phyloP scores from a whole-genome alignment of 2,888 invertebrate species.

The Cataglyphis rosenhaueri region DNA sequence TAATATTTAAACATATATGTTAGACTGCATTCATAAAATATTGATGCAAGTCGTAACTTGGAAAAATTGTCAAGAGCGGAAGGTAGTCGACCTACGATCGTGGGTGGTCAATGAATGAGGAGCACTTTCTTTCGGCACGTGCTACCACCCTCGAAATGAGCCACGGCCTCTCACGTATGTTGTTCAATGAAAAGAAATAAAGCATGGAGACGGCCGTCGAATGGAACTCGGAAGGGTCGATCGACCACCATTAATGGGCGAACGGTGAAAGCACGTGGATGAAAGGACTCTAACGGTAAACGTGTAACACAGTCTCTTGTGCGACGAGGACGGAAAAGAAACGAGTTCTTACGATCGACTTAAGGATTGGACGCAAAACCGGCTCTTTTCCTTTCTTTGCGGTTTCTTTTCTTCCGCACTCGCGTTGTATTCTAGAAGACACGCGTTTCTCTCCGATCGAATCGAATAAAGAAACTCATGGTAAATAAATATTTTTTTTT shows the following conservation, averaged over 20 bases:
- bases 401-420: neutral
- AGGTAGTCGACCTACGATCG: slow-evolving; percentile 51
- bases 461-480: neutral
- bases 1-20: neutral
- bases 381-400: slow-evolving; percentile 61
- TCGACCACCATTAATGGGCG: slow-evolving; percentile 79
- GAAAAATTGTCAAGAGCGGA: slow-evolving; percentile 18
- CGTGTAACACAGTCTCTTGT: slow-evolving; percentile 73
- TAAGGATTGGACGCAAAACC: slow-evolving; percentile 70
- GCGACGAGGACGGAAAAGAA: slow-evolving; percentile 63
- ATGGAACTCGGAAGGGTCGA: slow-evolving; percentile 69
- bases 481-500: neutral
- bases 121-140: slow-evolving; percentile 64
- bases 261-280: slow-evolving; percentile 69
- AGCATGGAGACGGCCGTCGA: slow-evolving; percentile 64
- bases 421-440: neutral
- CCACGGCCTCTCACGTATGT: slow-evolving; percentile 69
- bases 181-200: slow-evolving; percentile 73
- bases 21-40: neutral
- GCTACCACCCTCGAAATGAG: slow-evolving; percentile 67
- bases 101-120: slow-evolving; percentile 66
- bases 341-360: slow-evolving; percentile 53
- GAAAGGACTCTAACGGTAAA: slow-evolving; percentile 67
- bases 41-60: neutral
- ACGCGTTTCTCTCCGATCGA: neutral